Base-by-base conservation (phyloP, 2,797 vertebrate genomes). In the Loriculus beryllinus region DNA sequence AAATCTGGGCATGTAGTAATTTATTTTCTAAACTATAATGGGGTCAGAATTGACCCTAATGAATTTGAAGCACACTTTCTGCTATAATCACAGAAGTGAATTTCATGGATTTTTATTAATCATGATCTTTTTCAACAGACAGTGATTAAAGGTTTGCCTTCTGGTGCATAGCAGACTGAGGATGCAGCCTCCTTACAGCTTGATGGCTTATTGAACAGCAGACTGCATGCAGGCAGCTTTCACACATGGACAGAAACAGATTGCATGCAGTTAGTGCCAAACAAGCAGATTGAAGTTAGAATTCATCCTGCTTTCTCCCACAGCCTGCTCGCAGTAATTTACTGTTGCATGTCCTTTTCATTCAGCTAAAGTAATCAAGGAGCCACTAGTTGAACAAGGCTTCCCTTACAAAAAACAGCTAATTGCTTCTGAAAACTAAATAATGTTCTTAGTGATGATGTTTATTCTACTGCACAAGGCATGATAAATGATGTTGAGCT, bases 11-110 rank as follows among this genome's bases (percentile, higher is more conserved):
- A 94, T 39, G 12, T 35, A 95, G 68, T 86, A 90, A 96, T 95
- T 97, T 95, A 95, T 97, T 97, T 96, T 92, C 79, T 90, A 82
- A 76, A 49, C 57, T 86, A 68, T 88, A 97, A 96, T 82, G 80
- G 71, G 62, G 79, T 92, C 68, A 84, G 88, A 96, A 88, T 19
- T 88, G 57, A 80, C 76, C 93, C 70, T 93, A 95, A 95, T 91
- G 94, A 96, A 95, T 95, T 93, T 95, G 67, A 59, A 86, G 80
- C 72, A 85, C 31, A 43, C 39, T 94, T 93, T 81, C 79, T 87
- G 52, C 67, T 95, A 88, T 85, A 92, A 93, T 93, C 92, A 91
- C 80, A 92, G 71, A 93, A 95, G 78, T 85, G 63, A 90, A 94
- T 90, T 96, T 91, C 93, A 90, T 1, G 9, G 52, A 70, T 94